A percentile compares a stretch with the other conserved stretches of the same genome.
phyloP scores from a whole-genome alignment of 1,140 invertebrate genomes.

The Drosophila melanogaster region DNA sequence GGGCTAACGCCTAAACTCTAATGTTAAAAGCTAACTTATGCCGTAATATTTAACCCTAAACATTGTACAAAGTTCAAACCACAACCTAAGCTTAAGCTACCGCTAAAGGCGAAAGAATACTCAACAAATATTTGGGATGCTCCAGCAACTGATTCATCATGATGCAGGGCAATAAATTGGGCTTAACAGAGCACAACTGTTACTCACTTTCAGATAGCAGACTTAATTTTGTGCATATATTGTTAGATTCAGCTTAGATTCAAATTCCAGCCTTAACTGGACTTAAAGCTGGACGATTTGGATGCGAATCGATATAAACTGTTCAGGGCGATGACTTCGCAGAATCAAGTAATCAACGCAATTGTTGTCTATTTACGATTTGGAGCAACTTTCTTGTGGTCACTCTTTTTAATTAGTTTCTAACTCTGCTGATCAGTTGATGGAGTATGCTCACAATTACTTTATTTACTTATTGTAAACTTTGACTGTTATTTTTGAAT shows the following conservation, averaged over 20 bases:
- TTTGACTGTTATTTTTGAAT: constrained; percentile 74
- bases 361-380: constrained; percentile 51
- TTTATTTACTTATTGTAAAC: constrained; percentile 61
- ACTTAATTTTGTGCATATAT: not conserved
- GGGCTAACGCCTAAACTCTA: constrained; percentile 64
- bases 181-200: no score
- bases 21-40: constrained; percentile 60
- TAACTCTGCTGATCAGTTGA: constrained; percentile 34
- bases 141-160: constrained; percentile 14
- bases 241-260: constrained; percentile 24
- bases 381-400: constrained; percentile 15
- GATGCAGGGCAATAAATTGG: not conserved
- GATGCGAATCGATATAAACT: constrained; percentile 17
- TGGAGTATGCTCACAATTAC: constrained; percentile 32
- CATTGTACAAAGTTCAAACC: constrained; percentile 78
- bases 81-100: constrained; percentile 67
- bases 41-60: constrained; percentile 62
- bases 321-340: constrained; percentile 28
- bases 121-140: constrained; percentile 45
- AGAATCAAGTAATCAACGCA: constrained; percentile 50
- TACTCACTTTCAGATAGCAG: not conserved
- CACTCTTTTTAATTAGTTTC: constrained; percentile 52
- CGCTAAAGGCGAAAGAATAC: constrained; percentile 56
- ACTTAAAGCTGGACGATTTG: constrained; percentile 45
- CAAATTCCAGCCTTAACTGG: constrained; percentile 52